These are phyloP conservation scores for Lepus timidus DNA, from an alignment of 2,113 vertebrate genomes.

Conservation along the genomic window DNA sequence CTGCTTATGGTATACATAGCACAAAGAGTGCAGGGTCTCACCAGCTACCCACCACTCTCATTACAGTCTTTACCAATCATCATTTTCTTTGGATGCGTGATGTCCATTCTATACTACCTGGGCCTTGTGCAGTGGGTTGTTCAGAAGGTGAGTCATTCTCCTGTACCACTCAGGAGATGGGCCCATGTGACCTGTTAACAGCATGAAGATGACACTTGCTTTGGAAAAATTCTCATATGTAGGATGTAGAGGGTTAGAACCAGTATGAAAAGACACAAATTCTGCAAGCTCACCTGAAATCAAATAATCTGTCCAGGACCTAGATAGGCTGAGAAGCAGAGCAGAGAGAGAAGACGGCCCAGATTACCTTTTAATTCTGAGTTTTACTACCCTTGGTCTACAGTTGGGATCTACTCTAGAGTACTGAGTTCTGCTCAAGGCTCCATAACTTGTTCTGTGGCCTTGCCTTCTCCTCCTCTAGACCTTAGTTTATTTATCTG, in stretches of 20 bases:
- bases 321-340: not conserved
- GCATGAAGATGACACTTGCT: not conserved
- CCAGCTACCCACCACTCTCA: not conserved
- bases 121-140: slow-evolving; percentile 96
- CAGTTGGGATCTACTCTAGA: not conserved
- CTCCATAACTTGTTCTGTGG: not conserved
- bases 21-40: not conserved
- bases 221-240: not conserved
- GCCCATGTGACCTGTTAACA: not conserved
- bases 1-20: too few species aligned
- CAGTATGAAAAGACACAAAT: not conserved
- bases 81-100: slow-evolving; percentile 96
- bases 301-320: not conserved
- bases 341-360: not conserved
- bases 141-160: slow-evolving; percentile 91
- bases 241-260: not conserved
- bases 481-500: not conserved
- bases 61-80: slow-evolving; percentile 93
- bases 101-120: slow-evolving; percentile 96
- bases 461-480: not conserved
- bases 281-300: not conserved
- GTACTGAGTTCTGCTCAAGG: not conserved
- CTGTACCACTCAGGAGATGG: not conserved
- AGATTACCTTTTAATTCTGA: not conserved
- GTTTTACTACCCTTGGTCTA: slow-evolving; percentile 7